Conservation (phyloP, 23 tunicate genomes). For the Ciona savignyi region DNA sequence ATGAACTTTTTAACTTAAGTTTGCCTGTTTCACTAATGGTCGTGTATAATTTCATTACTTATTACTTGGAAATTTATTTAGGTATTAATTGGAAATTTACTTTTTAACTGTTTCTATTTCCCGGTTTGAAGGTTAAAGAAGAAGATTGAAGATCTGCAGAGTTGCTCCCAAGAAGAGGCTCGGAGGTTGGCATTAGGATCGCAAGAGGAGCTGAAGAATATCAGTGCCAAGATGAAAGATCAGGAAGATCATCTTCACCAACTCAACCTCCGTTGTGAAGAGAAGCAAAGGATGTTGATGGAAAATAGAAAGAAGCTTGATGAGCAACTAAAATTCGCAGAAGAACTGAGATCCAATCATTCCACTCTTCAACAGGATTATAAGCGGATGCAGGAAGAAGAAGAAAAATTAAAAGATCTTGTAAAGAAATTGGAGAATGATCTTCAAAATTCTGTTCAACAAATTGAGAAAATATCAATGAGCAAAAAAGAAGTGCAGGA, state of each 20-base stretch:
- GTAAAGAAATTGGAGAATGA: background rate
- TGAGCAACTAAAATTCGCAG: background rate
- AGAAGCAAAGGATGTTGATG: background rate
- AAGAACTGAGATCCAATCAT: background rate
- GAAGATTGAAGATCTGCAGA: background rate
- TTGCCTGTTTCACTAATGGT: no score
- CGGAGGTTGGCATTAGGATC: background rate
- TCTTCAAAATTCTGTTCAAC: background rate
- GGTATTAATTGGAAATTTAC: background rate
- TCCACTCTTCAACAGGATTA: background rate
- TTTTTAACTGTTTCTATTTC: no score
- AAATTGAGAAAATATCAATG: background rate
- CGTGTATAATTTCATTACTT: no score
- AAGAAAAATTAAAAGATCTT: conserved; percentile 1
- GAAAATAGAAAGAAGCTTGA: conserved; percentile 2
- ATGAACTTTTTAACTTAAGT: no score
- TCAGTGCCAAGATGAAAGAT: conserved; percentile 10
- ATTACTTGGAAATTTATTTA: no score
- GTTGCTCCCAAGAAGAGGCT: background rate
- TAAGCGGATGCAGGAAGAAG: background rate
- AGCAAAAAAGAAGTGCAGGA: conserved; percentile 7
- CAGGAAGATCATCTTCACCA: conserved; percentile 10
- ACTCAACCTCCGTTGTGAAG: background rate
- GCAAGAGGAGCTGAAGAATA: background rate
- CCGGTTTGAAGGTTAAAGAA: conserved; percentile 1